phyloP scores from a whole-genome alignment of 30 jellyfish, hydroid and myxozoan species.

The Hydractinia echinata region DNA sequence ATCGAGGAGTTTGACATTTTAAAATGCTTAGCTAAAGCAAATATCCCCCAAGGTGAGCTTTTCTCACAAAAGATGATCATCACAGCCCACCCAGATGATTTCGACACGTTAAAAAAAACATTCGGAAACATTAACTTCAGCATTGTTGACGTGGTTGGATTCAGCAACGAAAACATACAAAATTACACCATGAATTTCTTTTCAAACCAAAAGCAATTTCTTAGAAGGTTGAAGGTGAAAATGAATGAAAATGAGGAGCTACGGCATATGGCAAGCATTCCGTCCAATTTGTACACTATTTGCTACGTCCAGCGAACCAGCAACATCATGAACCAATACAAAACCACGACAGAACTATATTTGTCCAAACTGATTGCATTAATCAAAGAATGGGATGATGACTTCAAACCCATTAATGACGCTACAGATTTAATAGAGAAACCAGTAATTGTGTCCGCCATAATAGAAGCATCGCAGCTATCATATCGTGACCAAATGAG shows the following conservation, averaged over 20 bases:
- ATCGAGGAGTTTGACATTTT: neutral
- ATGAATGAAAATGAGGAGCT: neutral
- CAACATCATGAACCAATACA: neutral
- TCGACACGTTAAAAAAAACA: too few relatives aligned
- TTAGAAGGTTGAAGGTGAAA: neutral
- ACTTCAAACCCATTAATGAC: neutral
- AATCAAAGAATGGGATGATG: neutral
- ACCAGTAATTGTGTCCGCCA: neutral
- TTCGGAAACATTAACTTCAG: neutral
- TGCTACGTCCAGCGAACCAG: neutral
- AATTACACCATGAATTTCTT: neutral
- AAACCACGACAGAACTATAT: neutral
- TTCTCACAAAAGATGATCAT: neutral
- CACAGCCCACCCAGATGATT: neutral
- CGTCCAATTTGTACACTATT: neutral
- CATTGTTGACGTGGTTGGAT: slow-evolving; percentile 14
- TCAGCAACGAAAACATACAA: neutral
- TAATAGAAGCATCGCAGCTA: slow-evolving; percentile 8
- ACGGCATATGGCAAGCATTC: neutral
- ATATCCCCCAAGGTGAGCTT: neutral
- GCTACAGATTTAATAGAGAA: neutral
- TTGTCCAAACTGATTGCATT: slow-evolving; percentile 8
- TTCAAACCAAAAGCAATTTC: neutral
- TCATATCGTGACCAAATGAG: neutral
- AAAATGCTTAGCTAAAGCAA: neutral